Conservation (phyloP, 64 coral and sea anemone species). For the Montipora sp. region DNA sequence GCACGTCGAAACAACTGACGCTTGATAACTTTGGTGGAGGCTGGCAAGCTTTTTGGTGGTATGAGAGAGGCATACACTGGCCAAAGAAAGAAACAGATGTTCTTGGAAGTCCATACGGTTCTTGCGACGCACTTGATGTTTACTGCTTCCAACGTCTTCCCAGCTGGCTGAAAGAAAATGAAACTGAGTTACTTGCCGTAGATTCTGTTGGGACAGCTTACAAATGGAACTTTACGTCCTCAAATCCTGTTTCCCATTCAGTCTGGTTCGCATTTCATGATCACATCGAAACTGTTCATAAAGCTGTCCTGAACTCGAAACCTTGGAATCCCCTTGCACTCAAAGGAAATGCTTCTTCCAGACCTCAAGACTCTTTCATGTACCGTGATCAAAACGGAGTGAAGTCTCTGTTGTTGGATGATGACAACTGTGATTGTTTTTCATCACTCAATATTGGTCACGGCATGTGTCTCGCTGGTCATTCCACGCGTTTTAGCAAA, state of each 20-base stretch:
- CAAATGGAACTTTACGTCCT: slow-evolving; percentile 66
- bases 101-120: slow-evolving; percentile 51
- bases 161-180: slow-evolving; percentile 58
- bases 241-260: slow-evolving; percentile 63
- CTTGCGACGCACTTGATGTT: slow-evolving; percentile 39
- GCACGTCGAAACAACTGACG: background rate
- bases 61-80: slow-evolving; percentile 47
- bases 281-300: slow-evolving; percentile 44
- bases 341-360: slow-evolving; percentile 33
- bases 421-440: slow-evolving; percentile 41
- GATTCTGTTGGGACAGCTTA: slow-evolving; percentile 69
- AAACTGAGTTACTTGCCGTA: slow-evolving; percentile 63
- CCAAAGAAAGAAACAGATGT: slow-evolving; percentile 60
- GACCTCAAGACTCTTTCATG: slow-evolving; percentile 6
- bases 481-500: slow-evolving; percentile 1
- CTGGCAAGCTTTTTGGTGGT: slow-evolving; percentile 85
- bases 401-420: slow-evolving; percentile 40
- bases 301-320: slow-evolving; percentile 22
- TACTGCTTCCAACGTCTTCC: slow-evolving; percentile 82
- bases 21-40: slow-evolving; percentile 51
- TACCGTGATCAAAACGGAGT: slow-evolving; percentile 38
- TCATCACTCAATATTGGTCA: slow-evolving; percentile 33
- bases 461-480: slow-evolving; percentile 17
- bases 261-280: slow-evolving; percentile 78
- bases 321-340: slow-evolving; percentile 66